Conservation (phyloP, 2,113 vertebrate species). For the Gasterosteus aculeatus region DNA sequence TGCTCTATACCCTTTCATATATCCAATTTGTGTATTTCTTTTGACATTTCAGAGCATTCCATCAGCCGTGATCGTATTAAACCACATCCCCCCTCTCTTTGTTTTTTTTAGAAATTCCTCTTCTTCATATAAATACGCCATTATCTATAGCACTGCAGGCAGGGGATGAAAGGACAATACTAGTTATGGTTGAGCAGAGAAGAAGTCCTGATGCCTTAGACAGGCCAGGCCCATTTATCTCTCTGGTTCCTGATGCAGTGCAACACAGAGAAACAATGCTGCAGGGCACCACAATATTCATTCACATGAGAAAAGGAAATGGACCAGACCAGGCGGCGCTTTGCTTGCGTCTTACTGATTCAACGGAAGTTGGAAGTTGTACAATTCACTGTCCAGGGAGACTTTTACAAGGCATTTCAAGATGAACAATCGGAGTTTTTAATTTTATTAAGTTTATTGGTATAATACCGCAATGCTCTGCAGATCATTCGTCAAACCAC, state of each 20-base stretch:
- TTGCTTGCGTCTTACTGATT: constrained; percentile 38
- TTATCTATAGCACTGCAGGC: constrained; percentile 66
- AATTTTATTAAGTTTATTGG: constrained; percentile 44
- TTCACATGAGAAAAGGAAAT: constrained; percentile 63
- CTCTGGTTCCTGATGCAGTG: constrained; percentile 72
- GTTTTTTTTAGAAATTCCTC: constrained; percentile 56
- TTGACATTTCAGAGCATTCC: constrained; percentile 39
- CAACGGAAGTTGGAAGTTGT: constrained; percentile 37
- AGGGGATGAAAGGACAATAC: constrained; percentile 67
- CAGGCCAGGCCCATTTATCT: constrained; percentile 69
- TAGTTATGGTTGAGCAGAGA: constrained; percentile 66
- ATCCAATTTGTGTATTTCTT: constrained; percentile 14
- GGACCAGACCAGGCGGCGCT: constrained; percentile 36
- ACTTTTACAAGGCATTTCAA: constrained; percentile 29
- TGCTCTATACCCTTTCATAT: neutral
- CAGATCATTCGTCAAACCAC: constrained; percentile 10
- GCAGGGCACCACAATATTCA: constrained; percentile 68
- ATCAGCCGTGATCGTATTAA: constrained; percentile 38
- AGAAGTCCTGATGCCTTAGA: constrained; percentile 67
- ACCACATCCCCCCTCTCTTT: constrained; percentile 35
- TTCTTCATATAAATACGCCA: constrained; percentile 61
- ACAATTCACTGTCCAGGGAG: constrained; percentile 30
- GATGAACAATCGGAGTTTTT: constrained; percentile 42
- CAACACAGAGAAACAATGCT: constrained; percentile 72
- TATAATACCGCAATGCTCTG: constrained; percentile 26